Conservation (phyloP, 2,797 vertebrate genomes). For the Scolopax bukidnonensis region DNA sequence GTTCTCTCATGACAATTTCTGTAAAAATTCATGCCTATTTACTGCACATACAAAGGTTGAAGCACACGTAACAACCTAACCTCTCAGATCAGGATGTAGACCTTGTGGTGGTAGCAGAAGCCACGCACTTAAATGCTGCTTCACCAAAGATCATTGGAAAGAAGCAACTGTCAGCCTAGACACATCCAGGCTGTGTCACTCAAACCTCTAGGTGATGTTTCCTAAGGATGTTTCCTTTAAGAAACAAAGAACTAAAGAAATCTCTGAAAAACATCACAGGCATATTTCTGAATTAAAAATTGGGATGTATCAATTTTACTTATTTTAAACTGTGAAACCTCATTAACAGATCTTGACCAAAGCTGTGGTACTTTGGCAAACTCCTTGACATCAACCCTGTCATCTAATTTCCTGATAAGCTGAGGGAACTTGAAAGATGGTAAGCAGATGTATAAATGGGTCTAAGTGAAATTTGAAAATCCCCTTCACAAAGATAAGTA, state of each 20-base stretch:
- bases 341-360: neutral
- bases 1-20: neutral
- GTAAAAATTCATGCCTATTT: neutral
- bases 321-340: neutral
- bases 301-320: neutral
- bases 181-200: neutral
- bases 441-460: neutral
- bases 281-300: neutral
- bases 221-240: neutral
- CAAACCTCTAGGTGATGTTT: neutral
- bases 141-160: neutral
- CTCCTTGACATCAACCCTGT: neutral
- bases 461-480: neutral
- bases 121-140: neutral
- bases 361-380: neutral
- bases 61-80: neutral
- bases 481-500: neutral
- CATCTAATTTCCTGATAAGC: neutral
- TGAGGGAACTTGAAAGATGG: neutral
- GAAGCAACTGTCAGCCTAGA: neutral
- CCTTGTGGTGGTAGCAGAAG: neutral
- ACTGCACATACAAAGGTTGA: rapidly evolving
- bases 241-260: neutral
- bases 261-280: neutral
- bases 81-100: neutral